phyloP scores from a whole-genome alignment of 30 jellyfish, hydroid and myxozoan genomes.

The Rhopilema esculentum region DNA sequence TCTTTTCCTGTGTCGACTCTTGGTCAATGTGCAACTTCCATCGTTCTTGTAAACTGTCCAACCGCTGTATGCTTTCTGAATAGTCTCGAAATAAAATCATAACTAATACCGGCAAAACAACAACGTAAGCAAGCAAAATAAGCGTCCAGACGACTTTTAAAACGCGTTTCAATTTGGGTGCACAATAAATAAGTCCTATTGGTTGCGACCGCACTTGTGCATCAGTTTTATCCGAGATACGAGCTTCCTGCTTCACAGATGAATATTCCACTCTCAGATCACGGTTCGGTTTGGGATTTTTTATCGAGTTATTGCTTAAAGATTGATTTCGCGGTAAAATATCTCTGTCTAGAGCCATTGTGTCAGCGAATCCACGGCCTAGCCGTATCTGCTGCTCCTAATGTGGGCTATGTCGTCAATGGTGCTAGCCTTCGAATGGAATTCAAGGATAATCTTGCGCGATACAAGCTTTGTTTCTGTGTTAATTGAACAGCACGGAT shows the following conservation, averaged over 20 bases:
- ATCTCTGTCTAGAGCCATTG: slow-evolving; percentile 71
- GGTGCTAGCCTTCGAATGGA: slow-evolving; percentile 46
- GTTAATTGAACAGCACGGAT: slow-evolving; percentile 76
- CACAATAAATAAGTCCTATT: slow-evolving; percentile 72
- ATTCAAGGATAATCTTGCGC: slow-evolving; percentile 61
- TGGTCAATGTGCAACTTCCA: slow-evolving; percentile 55
- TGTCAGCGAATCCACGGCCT: background rate
- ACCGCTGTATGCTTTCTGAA: slow-evolving; percentile 27
- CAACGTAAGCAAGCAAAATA: slow-evolving; percentile 47
- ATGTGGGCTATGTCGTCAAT: background rate
- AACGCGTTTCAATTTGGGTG: slow-evolving; percentile 60
- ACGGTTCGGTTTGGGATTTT: slow-evolving; percentile 66
- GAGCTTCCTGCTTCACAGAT: slow-evolving; percentile 66
- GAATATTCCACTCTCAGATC: slow-evolving; percentile 66
- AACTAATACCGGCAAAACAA: slow-evolving; percentile 59
- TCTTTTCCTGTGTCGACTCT: background rate
- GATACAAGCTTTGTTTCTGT: slow-evolving; percentile 69
- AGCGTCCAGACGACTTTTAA: slow-evolving; percentile 61
- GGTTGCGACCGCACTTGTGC: slow-evolving; percentile 75
- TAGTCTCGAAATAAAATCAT: slow-evolving; percentile 63
- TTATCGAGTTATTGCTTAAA: slow-evolving; percentile 53
- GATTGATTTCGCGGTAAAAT: slow-evolving; percentile 63
- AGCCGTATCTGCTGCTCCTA: slow-evolving; percentile 1
- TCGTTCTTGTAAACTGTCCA: slow-evolving; percentile 17
- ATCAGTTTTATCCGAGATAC: slow-evolving; percentile 66